phyloP scores from a whole-genome alignment of 2,888 invertebrate genomes.

The Nebria brevicollis region DNA sequence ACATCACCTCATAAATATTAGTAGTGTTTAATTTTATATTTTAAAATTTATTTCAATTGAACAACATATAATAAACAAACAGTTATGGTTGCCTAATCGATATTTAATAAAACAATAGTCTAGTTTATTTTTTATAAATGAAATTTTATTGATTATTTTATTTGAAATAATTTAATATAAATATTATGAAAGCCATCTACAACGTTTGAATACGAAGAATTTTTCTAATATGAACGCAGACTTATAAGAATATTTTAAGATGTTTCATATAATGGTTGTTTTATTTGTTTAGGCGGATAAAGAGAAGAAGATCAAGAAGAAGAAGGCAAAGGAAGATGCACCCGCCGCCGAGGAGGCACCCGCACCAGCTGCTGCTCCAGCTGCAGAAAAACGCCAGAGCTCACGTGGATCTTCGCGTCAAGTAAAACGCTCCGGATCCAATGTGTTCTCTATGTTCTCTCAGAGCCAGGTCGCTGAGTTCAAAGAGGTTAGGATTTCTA shows the following conservation, averaged over 20 bases:
- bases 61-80: background rate
- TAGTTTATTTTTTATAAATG: no score
- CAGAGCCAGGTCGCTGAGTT: conserved; percentile 96
- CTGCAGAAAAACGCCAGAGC: conserved; percentile 77
- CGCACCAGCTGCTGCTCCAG: conserved; percentile 71
- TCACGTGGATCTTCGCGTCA: conserved; percentile 84
- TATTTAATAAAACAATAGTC: background rate
- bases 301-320: conserved; percentile 90
- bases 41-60: background rate
- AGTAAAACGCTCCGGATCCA: conserved; percentile 91
- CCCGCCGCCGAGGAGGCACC: conserved; percentile 71
- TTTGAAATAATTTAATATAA: background rate
- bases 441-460: conserved; percentile 97
- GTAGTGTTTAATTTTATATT: background rate
- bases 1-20: background rate
- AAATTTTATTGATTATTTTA: background rate
- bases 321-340: conserved; percentile 71
- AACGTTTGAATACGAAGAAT: no score
- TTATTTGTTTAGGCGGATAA: conserved; percentile 80
- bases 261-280: background rate
- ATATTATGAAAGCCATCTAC: no score
- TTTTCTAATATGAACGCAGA: no score
- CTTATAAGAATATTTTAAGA: no score
- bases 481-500: conserved; percentile 76
- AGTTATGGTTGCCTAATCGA: background rate